Base-by-base conservation (phyloP, 2,888 invertebrate genomes). In the Apamea epomidion region DNA sequence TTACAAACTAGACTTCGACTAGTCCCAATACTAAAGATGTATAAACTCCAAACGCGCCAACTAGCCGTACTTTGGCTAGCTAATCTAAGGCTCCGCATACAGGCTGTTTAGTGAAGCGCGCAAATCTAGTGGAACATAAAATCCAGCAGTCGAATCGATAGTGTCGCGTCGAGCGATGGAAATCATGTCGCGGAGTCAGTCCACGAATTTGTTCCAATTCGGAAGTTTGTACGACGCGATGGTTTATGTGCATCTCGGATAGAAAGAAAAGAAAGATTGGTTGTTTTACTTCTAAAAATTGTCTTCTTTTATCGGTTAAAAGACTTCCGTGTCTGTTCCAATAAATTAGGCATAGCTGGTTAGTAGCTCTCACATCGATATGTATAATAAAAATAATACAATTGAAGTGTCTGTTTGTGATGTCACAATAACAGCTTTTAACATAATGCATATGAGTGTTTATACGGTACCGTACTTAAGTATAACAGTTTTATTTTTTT, bases 131-230 rank as follows among this genome's bases (percentile, higher is more conserved):
- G 51, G 75, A 72, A 76, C 87, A 84, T 84, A 84, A 84, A 87
- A 87, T 58, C 64, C 87, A 60, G 65, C 37, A 81, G 72, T 51
- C 21, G 58, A 80, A 87, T 87, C 85, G 85, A 85, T 85, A 71
- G 29, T 21, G 65, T 65, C 67, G 62, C 32, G 72, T 62, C 67
- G 21, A 51, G 48, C 37, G 51, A 71, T 58, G 60, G n/a, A 65
- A 86, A 64, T 42, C 72, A 71, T 67, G 75, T 74, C 64, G 51
- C 45, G 65, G 65, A 16, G 29, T 72, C 72, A 32, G 60, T 60
- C 16, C 60, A n/a, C 84, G 73, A 32, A 74, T 71, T 87, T 78
- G 72, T 87, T 45, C 48, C 84, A 18, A 73, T 71, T 58, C 71
- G 73, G 25, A 64, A 51, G n/a, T 58, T 70, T 67, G 58, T 21